Percentiles rank a stretch among this genome's conserved stretches.
Conservation (phyloP, 2,113 vertebrate species). For the Theristicus caerulescens region DNA sequence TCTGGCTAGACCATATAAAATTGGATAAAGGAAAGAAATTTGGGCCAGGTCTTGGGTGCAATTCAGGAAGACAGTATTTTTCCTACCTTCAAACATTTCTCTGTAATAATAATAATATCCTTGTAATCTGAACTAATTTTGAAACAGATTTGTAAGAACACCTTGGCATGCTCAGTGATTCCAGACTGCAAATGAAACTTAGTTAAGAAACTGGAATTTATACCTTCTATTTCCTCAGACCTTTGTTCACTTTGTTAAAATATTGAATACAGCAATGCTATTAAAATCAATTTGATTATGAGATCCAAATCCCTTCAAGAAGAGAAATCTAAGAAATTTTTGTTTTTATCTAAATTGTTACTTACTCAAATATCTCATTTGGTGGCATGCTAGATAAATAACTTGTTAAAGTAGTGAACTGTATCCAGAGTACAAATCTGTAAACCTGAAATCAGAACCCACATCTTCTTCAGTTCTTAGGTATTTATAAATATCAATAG, state of each 20-base stretch:
- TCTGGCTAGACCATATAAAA: neutral
- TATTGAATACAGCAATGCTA: neutral
- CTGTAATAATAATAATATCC: neutral
- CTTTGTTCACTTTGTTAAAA: neutral
- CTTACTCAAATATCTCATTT: neutral
- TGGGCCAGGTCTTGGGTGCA: neutral
- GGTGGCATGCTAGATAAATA: neutral
- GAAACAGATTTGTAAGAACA: neutral
- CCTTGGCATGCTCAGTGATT: neutral
- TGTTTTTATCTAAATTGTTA: neutral
- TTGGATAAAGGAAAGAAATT: neutral
- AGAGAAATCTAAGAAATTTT: neutral
- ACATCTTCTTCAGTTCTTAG: neutral
- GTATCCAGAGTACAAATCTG: neutral
- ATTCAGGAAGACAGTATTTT: neutral
- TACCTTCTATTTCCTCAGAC: neutral
- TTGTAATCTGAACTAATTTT: neutral
- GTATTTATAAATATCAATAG: neutral
- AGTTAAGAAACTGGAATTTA: neutral
- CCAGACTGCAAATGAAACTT: neutral
- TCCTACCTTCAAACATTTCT: neutral
- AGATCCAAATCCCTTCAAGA: neutral
- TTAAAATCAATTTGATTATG: neutral
- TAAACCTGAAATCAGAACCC: neutral
- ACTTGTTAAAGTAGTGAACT: neutral